Conservation (phyloP, 1,140 invertebrate genomes). For the Odontomachus brunneus region DNA sequence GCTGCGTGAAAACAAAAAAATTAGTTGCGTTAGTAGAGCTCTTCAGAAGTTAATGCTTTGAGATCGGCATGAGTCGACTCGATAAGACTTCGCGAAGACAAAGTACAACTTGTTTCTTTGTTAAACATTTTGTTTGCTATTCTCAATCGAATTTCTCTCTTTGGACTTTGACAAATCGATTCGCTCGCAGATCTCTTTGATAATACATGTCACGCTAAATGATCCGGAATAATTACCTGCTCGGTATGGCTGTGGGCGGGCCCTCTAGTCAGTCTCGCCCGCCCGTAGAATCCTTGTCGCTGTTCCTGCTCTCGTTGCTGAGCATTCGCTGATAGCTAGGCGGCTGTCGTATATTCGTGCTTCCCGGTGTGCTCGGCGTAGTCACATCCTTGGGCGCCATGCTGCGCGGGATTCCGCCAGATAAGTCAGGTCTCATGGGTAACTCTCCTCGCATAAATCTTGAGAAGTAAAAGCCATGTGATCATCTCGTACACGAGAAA, state of each 20-base stretch:
- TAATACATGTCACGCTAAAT: not conserved
- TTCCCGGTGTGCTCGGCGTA: slow-evolving; percentile 89
- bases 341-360: slow-evolving; percentile 87
- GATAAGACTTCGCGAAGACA: not conserved
- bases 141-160: slow-evolving; percentile 22
- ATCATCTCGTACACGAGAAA: not conserved
- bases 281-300: slow-evolving; percentile 88
- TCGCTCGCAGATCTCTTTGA: not conserved
- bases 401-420: slow-evolving; percentile 74
- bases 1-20: slow-evolving; percentile 74
- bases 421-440: slow-evolving; percentile 76
- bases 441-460: slow-evolving; percentile 94
- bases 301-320: slow-evolving; percentile 91
- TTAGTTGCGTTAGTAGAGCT: slow-evolving; percentile 52
- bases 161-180: slow-evolving; percentile 25
- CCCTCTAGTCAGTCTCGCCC: slow-evolving; percentile 90
- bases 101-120: too few relatives aligned
- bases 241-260: slow-evolving; percentile 84
- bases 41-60: not conserved
- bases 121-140: not conserved
- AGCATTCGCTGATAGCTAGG: slow-evolving; percentile 93
- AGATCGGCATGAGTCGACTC: slow-evolving; percentile 3
- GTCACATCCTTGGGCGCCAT: slow-evolving; percentile 81
- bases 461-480: slow-evolving; percentile 26
- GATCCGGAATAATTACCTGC: slow-evolving; percentile 73